These are phyloP conservation scores for Chorisops tibialis DNA, from an alignment of 2,888 invertebrate genomes.

Conservation along the genomic window DNA sequence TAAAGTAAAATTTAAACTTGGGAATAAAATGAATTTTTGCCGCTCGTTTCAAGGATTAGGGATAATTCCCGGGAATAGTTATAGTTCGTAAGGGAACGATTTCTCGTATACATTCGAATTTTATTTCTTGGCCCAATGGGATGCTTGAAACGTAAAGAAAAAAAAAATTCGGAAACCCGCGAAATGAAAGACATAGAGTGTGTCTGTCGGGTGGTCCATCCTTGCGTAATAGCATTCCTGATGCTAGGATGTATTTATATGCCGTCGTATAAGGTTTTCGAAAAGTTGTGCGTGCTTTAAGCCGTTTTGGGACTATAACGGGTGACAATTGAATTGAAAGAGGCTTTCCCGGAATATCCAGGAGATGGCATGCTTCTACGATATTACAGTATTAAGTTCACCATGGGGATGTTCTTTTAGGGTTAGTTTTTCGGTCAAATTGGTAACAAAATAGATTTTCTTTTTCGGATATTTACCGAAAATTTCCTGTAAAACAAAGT, in stretches of 20 bases:
- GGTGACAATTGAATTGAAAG: constrained; percentile 23
- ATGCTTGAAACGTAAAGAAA: neutral
- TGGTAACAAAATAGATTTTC: too few relatives aligned
- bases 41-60: constrained; percentile 9
- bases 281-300: constrained; percentile 4
- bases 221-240: neutral
- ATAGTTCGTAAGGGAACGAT: constrained; percentile 28
- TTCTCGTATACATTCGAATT: constrained; percentile 10
- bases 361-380: too few relatives aligned
- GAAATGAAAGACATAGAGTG: neutral
- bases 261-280: neutral
- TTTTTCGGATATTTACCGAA: too few relatives aligned
- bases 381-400: too few relatives aligned
- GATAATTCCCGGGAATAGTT: constrained; percentile 26
- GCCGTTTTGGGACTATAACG: constrained; percentile 13
- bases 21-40: constrained; percentile 10
- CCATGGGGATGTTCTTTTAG: too few relatives aligned
- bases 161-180: constrained; percentile 2
- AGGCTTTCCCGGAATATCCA: neutral
- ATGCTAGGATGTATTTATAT: neutral
- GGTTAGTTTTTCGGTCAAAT: too few relatives aligned
- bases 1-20: constrained; percentile 15
- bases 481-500: too few relatives aligned
- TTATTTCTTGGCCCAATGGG: constrained; percentile 17
- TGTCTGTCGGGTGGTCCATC: neutral